Evolutionary conservation across 2,888 invertebrate species (phyloP).

Genomic region (Prenolepis imparis): DNA sequence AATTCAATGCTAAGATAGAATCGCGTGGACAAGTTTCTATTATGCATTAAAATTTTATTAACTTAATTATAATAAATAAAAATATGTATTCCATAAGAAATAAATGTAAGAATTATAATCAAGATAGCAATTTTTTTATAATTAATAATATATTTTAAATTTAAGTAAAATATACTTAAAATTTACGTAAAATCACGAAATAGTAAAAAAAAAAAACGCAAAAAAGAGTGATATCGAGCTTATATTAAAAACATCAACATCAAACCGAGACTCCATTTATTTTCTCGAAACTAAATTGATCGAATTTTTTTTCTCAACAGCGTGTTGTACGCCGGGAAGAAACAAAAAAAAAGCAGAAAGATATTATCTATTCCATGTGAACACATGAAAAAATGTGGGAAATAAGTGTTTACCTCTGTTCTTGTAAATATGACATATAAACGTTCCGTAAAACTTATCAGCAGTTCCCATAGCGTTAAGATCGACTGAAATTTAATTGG

Average conservation of each 20-base stretch:
- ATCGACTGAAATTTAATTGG: slow-evolving; percentile 6
- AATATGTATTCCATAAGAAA: not conserved
- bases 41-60: not conserved
- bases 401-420: not conserved
- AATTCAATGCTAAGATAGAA: not conserved
- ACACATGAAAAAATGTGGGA: not conserved
- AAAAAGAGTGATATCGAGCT: not conserved
- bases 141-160: too few species aligned
- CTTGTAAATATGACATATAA: slow-evolving; percentile 1
- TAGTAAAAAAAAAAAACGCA: not conserved
- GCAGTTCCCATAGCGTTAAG: not conserved
- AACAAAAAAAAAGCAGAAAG: not conserved
- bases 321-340: not conserved
- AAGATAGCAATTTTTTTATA: not conserved
- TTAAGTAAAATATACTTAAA: not conserved
- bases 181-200: not conserved
- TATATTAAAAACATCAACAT: not conserved
- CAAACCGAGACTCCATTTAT: not conserved
- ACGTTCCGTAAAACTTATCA: not conserved
- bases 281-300: not conserved
- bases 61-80: not conserved
- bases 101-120: not conserved
- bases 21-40: not conserved
- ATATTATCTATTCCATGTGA: not conserved
- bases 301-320: not conserved